Evolutionary conservation across 2,797 vertebrate genomes (phyloP).

Genomic region (Calcarius lapponicus): DNA sequence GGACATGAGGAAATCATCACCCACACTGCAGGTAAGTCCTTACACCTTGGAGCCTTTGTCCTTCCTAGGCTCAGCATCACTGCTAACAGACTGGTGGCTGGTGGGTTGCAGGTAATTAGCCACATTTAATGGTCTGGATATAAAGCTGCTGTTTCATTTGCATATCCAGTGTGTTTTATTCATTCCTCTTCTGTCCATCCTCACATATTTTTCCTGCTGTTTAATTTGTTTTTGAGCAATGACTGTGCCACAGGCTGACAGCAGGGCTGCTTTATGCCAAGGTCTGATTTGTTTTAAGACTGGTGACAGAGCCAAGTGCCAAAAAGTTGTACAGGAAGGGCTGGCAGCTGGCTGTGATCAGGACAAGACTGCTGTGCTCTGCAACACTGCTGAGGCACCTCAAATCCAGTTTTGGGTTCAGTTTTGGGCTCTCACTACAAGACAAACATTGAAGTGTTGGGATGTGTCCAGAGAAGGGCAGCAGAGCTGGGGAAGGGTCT

Average conservation of each 20-base stretch:
- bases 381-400: not conserved
- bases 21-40: conserved; percentile 86
- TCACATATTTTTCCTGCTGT: conserved; percentile 43
- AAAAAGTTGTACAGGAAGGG: not conserved
- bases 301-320: not conserved
- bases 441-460: not conserved
- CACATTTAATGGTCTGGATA: not conserved
- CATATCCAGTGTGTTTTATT: not conserved
- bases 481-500: not conserved
- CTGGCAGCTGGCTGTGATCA: not conserved
- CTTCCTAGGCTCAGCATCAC: not conserved
- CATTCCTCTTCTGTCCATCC: not conserved
- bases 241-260: conserved; percentile 14
- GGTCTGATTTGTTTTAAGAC: conserved; percentile 12
- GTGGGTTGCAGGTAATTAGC: not conserved
- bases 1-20: conserved; percentile 79
- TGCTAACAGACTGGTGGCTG: not conserved
- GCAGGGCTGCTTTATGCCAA: conserved; percentile 6
- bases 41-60: not conserved
- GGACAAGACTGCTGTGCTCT: not conserved
- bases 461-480: not conserved
- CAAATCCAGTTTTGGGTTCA: not conserved
- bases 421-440: not conserved
- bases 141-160: conserved; percentile 17
- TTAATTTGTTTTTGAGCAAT: conserved; percentile 44